Conservation (phyloP, 2,888 invertebrate genomes). For the Cactoblastis cactorum region DNA sequence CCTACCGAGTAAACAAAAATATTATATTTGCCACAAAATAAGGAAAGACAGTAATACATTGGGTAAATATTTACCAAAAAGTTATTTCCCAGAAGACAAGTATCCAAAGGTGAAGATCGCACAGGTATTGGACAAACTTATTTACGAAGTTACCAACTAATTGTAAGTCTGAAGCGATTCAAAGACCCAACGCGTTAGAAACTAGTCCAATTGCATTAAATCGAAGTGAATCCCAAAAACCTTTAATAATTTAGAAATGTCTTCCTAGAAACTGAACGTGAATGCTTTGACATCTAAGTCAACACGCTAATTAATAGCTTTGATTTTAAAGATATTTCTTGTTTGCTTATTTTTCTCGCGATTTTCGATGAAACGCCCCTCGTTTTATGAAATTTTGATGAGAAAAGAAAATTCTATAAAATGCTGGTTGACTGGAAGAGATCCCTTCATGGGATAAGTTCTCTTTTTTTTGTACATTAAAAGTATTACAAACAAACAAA, state of each 20-base stretch:
- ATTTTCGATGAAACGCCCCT: too few relatives aligned
- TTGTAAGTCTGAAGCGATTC: conserved; percentile 10
- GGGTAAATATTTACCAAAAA: not conserved
- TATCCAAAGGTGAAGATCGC: conserved; percentile 5
- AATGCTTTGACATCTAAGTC: not conserved
- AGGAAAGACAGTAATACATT: not conserved
- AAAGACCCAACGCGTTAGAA: conserved; percentile 3
- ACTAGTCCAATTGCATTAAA: conserved; percentile 7
- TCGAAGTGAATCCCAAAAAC: not conserved
- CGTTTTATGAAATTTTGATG: too few relatives aligned
- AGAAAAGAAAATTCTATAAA: too few relatives aligned
- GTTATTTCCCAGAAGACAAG: conserved; percentile 6
- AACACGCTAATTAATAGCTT: too few relatives aligned
- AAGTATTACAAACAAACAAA: too few relatives aligned
- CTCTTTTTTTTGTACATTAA: too few relatives aligned
- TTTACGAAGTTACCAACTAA: conserved; percentile 8
- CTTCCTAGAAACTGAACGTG: not conserved
- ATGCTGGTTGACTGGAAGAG: too few relatives aligned
- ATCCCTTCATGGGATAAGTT: too few relatives aligned
- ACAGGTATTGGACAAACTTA: conserved; percentile 3
- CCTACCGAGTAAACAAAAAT: not conserved
- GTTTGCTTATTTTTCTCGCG: too few relatives aligned
- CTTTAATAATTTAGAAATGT: not conserved
- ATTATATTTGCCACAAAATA: not conserved
- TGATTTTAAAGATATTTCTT: too few relatives aligned